Evolutionary conservation across 2,797 vertebrate species (phyloP).

Genomic region (Parotocinclus haroldoi): DNA sequence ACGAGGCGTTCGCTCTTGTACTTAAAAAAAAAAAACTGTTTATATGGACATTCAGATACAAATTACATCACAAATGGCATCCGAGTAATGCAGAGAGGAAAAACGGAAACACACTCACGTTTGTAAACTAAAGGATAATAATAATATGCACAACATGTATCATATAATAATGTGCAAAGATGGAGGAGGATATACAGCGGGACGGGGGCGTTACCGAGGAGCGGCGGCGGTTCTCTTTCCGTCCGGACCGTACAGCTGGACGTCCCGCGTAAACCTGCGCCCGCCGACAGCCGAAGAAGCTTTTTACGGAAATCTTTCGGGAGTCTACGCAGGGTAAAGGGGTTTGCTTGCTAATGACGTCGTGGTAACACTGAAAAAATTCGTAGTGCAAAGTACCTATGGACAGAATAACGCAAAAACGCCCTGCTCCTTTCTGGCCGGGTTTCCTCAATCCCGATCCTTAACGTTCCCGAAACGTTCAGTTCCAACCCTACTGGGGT

Average conservation of each 20-base stretch:
- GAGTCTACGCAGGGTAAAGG: constrained; percentile 5
- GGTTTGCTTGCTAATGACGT: constrained; percentile 37
- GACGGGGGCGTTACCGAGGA: constrained; percentile 23
- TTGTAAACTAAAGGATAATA: constrained; percentile 62
- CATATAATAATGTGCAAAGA: constrained; percentile 52
- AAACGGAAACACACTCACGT: constrained; percentile 56
- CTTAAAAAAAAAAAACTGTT: constrained; percentile 73
- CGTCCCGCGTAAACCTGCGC: constrained; percentile 27
- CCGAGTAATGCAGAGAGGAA: constrained; percentile 70
- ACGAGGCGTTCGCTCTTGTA: constrained; percentile 68
- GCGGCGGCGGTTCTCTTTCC: constrained; percentile 23
- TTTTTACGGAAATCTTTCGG: constrained; percentile 27
- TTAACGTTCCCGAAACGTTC: constrained; percentile 3
- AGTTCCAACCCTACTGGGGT: constrained; percentile 34
- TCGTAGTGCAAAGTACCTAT: constrained; percentile 54
- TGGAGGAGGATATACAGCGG: constrained; percentile 41
- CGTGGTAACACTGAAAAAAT: constrained; percentile 50
- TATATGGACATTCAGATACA: constrained; percentile 80
- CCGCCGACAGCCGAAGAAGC: background rate
- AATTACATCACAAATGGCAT: constrained; percentile 62
- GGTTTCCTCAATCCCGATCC: constrained; percentile 48
- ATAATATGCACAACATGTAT: constrained; percentile 46
- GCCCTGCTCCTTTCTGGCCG: constrained; percentile 28
- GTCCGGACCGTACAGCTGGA: constrained; percentile 30
- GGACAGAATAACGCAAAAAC: constrained; percentile 36